Evolutionary conservation across 2,888 invertebrate species (phyloP), one percentile per base, ranked within the genome.

Genomic region (Leptopilina drosophilae): DNA sequence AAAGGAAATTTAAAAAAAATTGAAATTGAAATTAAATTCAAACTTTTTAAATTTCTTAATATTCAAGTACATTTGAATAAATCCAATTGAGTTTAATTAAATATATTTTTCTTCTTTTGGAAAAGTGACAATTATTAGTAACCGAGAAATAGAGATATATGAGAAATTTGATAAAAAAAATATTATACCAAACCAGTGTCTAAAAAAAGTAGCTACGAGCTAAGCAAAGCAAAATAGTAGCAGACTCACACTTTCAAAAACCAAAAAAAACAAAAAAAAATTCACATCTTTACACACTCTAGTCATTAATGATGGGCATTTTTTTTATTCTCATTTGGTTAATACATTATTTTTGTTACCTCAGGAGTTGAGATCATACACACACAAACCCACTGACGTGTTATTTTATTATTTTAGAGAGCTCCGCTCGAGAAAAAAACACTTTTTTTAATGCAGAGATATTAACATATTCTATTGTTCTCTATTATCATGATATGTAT

Each of bases 321-420:
- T 87, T 77, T 81, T 83, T 85, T 80, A 82, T 42, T 49, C 2
- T 49, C 49, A 49, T 49, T 81, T 83, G 87, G 87, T 90, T 88
- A 88, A 87, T 88, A 86, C 84, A 82, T 86, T 87, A 87, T 85
- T 86, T 86, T 85, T 49, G 87, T 89, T 91, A 91, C 92, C 92
- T 92, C 92, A 91, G 92, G 92, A 92, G 92, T 87, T 90, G 91
- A 91, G 90, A 91, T 91, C 89, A 90, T 87, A 88, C 87, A 88
- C 88, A 86, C 88, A 86, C 86, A 87, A 89, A 89, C 84, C 85
- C 84, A 86, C 79, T 78, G 77, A 85, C 80, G 82, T 84, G 83
- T 85, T 85, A 84, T 85, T 82, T 80, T 80, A 81, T 80, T 80
- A 82, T 79, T 81, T 42, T 78, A 83, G 76, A 76, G 76, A 15